These are phyloP conservation scores for Cyprinus carpio DNA, from an alignment of 2,113 vertebrate genomes.

Conservation along the genomic window DNA sequence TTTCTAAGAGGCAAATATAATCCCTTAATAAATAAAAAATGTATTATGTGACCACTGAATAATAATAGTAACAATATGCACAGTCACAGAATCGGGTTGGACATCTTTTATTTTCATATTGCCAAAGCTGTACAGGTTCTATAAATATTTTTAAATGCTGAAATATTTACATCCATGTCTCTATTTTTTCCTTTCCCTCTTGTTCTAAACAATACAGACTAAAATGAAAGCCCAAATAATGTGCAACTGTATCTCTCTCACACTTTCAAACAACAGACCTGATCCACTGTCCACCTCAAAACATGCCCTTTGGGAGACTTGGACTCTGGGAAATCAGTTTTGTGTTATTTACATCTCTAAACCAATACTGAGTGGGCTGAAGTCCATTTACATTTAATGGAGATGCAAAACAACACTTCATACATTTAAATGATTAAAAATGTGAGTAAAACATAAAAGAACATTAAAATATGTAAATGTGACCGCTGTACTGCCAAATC, in stretches of 20 bases:
- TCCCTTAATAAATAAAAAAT: not conserved
- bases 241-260: constrained; percentile 44
- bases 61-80: not conserved
- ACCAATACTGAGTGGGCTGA: constrained; percentile 1
- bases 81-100: constrained; percentile 59
- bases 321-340: constrained; percentile 37
- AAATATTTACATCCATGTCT: constrained; percentile 68
- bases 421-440: constrained; percentile 44
- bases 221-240: constrained; percentile 32
- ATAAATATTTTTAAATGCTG: constrained; percentile 73
- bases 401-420: constrained; percentile 12
- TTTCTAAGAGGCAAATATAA: not conserved
- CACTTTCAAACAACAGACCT: constrained; percentile 45
- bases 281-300: constrained; percentile 51
- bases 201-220: constrained; percentile 35
- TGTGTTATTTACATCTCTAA: constrained; percentile 56
- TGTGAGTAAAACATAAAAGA: constrained; percentile 41
- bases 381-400: constrained; percentile 25
- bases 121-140: constrained; percentile 78
- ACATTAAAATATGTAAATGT: constrained; percentile 41
- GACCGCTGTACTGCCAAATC: not conserved
- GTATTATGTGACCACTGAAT: not conserved
- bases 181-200: constrained; percentile 50
- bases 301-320: constrained; percentile 46
- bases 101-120: constrained; percentile 77